phyloP scores from a whole-genome alignment of 30 jellyfish, hydroid and myxozoan species.

The Hydractinia echinata region DNA sequence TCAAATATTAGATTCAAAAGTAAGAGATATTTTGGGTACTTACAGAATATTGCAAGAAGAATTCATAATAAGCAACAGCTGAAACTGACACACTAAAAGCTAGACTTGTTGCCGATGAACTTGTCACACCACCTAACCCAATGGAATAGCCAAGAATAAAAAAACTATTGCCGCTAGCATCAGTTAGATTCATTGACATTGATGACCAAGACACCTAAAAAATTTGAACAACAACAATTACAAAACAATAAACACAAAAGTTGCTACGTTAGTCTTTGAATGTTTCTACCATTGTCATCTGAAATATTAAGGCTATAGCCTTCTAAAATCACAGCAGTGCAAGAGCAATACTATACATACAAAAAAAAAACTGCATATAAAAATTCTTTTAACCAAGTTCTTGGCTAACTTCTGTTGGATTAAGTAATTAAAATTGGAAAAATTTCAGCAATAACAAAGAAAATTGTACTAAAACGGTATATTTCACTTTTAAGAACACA shows the following conservation, averaged over 20 bases:
- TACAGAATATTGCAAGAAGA: conserved; percentile 70
- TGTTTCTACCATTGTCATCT: too few relatives aligned
- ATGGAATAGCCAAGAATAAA: conserved; percentile 56
- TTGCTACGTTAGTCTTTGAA: too few relatives aligned
- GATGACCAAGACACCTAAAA: conserved; percentile 49
- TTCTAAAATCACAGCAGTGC: too few relatives aligned
- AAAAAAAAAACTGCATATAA: too few relatives aligned
- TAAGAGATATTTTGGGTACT: neutral
- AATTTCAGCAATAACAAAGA: too few relatives aligned
- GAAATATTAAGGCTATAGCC: too few relatives aligned
- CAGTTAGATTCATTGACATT: conserved; percentile 22
- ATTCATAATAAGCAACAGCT: conserved; percentile 39
- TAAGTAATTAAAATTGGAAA: too few relatives aligned
- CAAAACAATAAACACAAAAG: neutral
- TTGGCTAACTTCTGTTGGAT: too few relatives aligned
- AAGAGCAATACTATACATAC: too few relatives aligned
- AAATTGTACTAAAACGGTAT: too few relatives aligned
- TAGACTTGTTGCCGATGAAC: conserved; percentile 39
- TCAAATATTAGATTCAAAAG: neutral
- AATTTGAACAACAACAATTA: neutral
- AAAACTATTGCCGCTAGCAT: conserved; percentile 41
- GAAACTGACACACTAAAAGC: conserved; percentile 45
- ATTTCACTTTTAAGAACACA: too few relatives aligned
- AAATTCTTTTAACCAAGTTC: too few relatives aligned
- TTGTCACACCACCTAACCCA: conserved; percentile 46